These are phyloP conservation scores for Arnoldichthys spilopterus DNA, from an alignment of 2,797 vertebrate species.

Conservation along the genomic window DNA sequence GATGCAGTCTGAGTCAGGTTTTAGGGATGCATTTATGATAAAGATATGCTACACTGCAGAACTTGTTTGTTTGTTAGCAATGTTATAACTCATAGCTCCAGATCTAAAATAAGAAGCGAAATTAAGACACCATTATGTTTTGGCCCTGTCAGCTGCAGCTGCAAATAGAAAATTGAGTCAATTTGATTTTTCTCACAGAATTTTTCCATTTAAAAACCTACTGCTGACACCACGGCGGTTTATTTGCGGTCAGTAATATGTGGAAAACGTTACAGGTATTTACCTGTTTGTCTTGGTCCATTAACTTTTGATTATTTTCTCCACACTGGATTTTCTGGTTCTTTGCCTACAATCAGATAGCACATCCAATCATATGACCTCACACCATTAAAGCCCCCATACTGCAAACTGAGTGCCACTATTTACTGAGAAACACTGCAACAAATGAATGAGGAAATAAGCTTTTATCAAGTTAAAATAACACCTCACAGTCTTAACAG, in stretches of 20 bases:
- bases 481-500: neutral
- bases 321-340: constrained; percentile 75
- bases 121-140: no score
- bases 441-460: neutral
- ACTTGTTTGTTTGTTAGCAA: no score
- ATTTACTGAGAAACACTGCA: neutral
- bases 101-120: no score
- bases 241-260: neutral
- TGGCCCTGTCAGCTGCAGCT: no score
- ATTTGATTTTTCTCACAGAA: no score
- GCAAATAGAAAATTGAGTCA: no score
- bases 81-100: no score
- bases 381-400: constrained; percentile 5
- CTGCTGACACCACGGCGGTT: neutral
- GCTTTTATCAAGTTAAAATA: neutral
- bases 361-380: constrained; percentile 41
- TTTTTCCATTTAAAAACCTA: neutral
- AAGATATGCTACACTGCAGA: no score
- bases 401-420: neutral
- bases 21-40: no score
- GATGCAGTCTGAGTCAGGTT: no score
- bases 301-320: constrained; percentile 79
- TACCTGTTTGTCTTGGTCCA: constrained; percentile 89
- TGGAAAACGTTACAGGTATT: neutral
- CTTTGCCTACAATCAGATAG: constrained; percentile 81